Percentiles rank a stretch among this genome's conserved stretches.
Conservation (phyloP, 2,797 vertebrate genomes). For the Fundulus diaphanus region DNA sequence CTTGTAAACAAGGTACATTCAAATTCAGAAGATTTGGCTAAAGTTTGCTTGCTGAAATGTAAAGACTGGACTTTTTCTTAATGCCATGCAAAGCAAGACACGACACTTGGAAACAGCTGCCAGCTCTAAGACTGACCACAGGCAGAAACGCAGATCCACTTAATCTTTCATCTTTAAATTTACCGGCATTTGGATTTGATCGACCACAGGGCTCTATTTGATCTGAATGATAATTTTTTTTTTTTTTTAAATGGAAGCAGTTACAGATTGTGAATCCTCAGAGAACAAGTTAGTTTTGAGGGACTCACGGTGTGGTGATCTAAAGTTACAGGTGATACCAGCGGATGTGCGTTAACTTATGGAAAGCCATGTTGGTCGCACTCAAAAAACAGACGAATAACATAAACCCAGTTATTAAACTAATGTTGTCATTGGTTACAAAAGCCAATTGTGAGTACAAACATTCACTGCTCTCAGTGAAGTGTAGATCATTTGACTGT, state of each 20-base stretch:
- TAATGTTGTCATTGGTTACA: not conserved
- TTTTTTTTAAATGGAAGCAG: not conserved
- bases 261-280: not conserved
- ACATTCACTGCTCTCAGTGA: not conserved
- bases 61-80: conserved; percentile 37
- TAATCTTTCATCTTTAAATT: not conserved
- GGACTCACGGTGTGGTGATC: not conserved
- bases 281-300: not conserved
- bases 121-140: not conserved
- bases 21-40: conserved; percentile 68
- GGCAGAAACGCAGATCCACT: not conserved
- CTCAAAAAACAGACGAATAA: no score
- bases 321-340: not conserved
- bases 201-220: not conserved
- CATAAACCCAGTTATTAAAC: no score
- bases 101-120: conserved; percentile 6
- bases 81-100: conserved; percentile 61
- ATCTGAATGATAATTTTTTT: not conserved
- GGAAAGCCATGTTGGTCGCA: not conserved
- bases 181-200: not conserved
- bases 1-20: conserved; percentile 77
- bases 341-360: not conserved
- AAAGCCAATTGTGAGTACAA: not conserved
- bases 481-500: not conserved
- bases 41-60: conserved; percentile 44